Evolutionary conservation across 2,113 vertebrate species (phyloP).

Genomic region (Aldabrachelys gigantea): DNA sequence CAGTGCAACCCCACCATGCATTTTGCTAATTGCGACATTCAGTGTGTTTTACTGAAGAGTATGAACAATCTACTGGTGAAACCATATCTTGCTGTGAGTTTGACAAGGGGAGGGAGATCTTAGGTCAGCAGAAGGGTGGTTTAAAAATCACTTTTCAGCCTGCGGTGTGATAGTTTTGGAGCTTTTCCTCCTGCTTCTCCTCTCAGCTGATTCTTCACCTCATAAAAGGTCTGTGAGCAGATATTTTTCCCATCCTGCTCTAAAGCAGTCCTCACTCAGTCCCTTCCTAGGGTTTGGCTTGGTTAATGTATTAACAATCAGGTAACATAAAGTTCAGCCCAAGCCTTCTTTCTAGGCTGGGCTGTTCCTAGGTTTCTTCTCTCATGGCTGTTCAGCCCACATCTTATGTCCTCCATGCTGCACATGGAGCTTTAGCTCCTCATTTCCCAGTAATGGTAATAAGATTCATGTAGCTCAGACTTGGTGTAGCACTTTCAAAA

Average conservation of each 20-base stretch:
- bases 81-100: neutral
- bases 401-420: neutral
- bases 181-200: neutral
- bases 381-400: neutral
- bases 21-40: neutral
- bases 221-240: neutral
- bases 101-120: neutral
- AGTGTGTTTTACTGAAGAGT: neutral
- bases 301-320: neutral
- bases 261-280: neutral
- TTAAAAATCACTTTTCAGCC: neutral
- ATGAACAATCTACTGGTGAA: neutral
- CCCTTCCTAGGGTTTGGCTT: neutral
- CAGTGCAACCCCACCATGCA: neutral
- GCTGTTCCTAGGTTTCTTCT: neutral
- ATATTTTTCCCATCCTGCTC: neutral
- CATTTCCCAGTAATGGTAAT: neutral
- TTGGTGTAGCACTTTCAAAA: neutral
- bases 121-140: neutral
- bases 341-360: neutral
- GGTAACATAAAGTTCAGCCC: neutral
- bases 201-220: neutral
- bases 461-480: neutral
- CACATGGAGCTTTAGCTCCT: neutral
- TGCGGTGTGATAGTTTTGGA: neutral